Percentiles rank a stretch among this genome's conserved stretches.
phyloP scores from a whole-genome alignment of 1,140 invertebrate species.

The Leptopilina boulardi region DNA sequence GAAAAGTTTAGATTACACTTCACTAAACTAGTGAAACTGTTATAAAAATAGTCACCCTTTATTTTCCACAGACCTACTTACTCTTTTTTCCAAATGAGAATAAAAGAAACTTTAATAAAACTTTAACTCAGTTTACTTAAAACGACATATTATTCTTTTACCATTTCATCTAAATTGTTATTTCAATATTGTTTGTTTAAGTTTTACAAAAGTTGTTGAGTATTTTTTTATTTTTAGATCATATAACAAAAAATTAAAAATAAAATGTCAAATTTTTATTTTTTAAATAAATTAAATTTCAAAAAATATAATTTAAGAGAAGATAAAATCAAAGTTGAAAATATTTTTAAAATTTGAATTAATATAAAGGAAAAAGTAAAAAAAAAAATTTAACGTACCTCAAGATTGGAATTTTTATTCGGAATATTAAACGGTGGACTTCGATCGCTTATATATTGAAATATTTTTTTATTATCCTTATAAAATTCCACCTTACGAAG shows the following conservation, averaged over 20 bases:
- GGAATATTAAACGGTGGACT: constrained; percentile 83
- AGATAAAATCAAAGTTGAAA: too few species aligned
- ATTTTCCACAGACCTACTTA: constrained; percentile 34
- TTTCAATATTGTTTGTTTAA: neutral
- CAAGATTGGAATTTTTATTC: constrained; percentile 81
- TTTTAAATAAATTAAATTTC: too few species aligned
- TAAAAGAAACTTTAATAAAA: constrained; percentile 43
- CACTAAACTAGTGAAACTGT: constrained; percentile 11
- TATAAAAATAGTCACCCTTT: constrained; percentile 31
- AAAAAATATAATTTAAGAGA: too few species aligned
- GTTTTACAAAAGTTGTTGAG: too few species aligned
- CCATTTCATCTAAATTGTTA: constrained; percentile 52
- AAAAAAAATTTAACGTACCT: constrained; percentile 79
- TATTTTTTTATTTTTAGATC: too few species aligned
- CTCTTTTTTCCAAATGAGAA: constrained; percentile 40
- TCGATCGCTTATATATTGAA: constrained; percentile 86
- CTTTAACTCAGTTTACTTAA: constrained; percentile 45
- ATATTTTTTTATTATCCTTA: constrained; percentile 84
- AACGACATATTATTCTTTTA: constrained; percentile 46
- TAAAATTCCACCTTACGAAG: constrained; percentile 82
- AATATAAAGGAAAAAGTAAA: too few species aligned
- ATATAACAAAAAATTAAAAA: too few species aligned
- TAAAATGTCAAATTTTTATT: too few species aligned
- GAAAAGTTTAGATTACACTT: constrained; percentile 6
- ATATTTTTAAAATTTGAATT: too few species aligned